Evolutionary conservation across 2,888 invertebrate genomes (phyloP).

Genomic region (Monochamus alternatus): DNA sequence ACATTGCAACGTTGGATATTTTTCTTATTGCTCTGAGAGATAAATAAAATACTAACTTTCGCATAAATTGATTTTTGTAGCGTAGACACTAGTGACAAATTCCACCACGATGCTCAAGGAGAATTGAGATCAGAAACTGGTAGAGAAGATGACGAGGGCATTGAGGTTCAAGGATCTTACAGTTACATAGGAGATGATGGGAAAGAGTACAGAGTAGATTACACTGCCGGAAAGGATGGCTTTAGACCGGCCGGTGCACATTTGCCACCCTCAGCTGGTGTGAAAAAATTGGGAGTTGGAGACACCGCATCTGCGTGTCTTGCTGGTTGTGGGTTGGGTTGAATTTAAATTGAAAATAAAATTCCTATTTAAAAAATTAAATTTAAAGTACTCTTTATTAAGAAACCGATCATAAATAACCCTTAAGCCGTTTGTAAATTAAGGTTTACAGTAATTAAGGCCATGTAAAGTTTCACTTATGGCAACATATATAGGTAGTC

Average conservation of each 20-base stretch:
- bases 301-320: background rate
- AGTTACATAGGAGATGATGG: conserved; percentile 71
- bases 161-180: conserved; percentile 68
- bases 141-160: conserved; percentile 55
- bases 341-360: background rate
- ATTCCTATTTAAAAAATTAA: too few species aligned
- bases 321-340: conserved; percentile 6
- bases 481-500: too few species aligned
- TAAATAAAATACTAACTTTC: too few species aligned
- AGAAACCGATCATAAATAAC: too few species aligned
- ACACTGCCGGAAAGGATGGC: conserved; percentile 71
- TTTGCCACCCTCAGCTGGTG: conserved; percentile 25
- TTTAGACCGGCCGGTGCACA: conserved; percentile 55
- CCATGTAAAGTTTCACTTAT: too few species aligned
- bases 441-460: too few species aligned
- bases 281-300: conserved; percentile 9
- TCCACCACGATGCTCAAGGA: conserved; percentile 15
- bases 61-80: conserved; percentile 1
- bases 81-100: conserved; percentile 26
- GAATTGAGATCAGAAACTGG: background rate
- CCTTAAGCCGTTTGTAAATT: too few species aligned
- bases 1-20: too few species aligned
- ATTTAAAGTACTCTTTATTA: too few species aligned
- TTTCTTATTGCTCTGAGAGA: too few species aligned
- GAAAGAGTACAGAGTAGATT: conserved; percentile 67